Evolutionary conservation across 2,113 vertebrate species (phyloP).

Genomic region (Bos javanicus): DNA sequence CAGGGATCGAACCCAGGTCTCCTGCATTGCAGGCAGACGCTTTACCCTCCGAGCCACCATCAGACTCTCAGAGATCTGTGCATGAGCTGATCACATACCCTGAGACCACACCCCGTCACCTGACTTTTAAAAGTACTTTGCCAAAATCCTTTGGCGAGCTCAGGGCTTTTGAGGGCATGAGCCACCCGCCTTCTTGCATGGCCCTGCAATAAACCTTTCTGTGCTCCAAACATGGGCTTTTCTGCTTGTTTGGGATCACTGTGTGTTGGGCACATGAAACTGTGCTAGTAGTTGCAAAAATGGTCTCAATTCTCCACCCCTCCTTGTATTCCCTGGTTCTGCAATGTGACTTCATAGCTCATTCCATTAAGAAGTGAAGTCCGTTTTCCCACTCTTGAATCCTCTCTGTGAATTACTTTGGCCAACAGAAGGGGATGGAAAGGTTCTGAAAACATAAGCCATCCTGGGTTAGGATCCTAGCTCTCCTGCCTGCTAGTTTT

Average conservation of each 20-base stretch:
- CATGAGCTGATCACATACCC: not conserved
- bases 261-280: not conserved
- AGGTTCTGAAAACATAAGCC: not conserved
- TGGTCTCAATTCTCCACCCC: not conserved
- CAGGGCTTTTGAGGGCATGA: not conserved
- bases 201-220: not conserved
- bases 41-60: not conserved
- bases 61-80: not conserved
- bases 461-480: not conserved
- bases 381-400: not conserved
- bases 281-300: not conserved
- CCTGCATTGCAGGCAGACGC: no score
- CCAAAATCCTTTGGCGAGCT: not conserved
- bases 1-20: no score
- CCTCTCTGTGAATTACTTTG: not conserved
- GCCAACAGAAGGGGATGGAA: not conserved
- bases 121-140: not conserved
- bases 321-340: not conserved
- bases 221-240: not conserved
- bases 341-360: not conserved
- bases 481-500: not conserved
- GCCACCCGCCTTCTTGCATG: fast-evolving
- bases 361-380: not conserved
- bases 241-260: not conserved
- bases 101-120: not conserved